A percentile compares a stretch with the other conserved stretches of the same genome.
Conservation (phyloP, 2,888 invertebrate genomes). For the Tiliacea aurago region DNA sequence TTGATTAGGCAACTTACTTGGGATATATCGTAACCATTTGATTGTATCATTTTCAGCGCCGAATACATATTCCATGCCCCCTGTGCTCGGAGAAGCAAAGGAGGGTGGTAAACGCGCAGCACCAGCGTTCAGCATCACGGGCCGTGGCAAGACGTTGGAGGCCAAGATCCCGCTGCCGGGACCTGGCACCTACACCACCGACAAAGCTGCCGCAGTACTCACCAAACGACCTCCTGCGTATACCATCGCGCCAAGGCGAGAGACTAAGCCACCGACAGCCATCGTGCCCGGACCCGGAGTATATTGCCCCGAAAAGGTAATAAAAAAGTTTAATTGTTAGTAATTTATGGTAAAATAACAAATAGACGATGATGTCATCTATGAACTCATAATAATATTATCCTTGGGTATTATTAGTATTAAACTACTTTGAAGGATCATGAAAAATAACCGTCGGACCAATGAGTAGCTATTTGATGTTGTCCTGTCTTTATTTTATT, state of each 20-base stretch:
- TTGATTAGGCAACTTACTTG: neutral
- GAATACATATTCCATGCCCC: slow-evolving; percentile 96
- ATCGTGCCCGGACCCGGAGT: slow-evolving; percentile 91
- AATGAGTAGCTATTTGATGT: slow-evolving; percentile 42
- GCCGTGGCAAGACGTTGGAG: slow-evolving; percentile 92
- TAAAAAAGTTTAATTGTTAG: slow-evolving; percentile 7
- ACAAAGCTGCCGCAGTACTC: slow-evolving; percentile 87
- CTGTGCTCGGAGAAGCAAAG: slow-evolving; percentile 92
- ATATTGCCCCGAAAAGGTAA: slow-evolving; percentile 92
- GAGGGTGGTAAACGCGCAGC: slow-evolving; percentile 92
- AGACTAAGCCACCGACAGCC: slow-evolving; percentile 80
- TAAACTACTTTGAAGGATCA: slow-evolving; percentile 36
- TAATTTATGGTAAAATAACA: slow-evolving; percentile 6
- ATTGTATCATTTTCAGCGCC: slow-evolving; percentile 92
- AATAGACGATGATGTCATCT: slow-evolving; percentile 61
- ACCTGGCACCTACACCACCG: slow-evolving; percentile 94
- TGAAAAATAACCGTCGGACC: slow-evolving; percentile 35
- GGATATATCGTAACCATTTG: slow-evolving; percentile 3
- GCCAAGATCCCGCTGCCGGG: slow-evolving; percentile 92
- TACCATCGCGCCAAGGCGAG: slow-evolving; percentile 93
- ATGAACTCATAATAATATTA: slow-evolving; percentile 48
- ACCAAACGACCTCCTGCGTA: slow-evolving; percentile 93
- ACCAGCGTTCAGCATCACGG: slow-evolving; percentile 97
- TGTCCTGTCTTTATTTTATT: slow-evolving; percentile 50
- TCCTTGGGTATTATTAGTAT: slow-evolving; percentile 53